These are phyloP conservation scores for Lepilemur ruficaudatus DNA, from an alignment of 2,797 vertebrate genomes.

Conservation along the genomic window DNA sequence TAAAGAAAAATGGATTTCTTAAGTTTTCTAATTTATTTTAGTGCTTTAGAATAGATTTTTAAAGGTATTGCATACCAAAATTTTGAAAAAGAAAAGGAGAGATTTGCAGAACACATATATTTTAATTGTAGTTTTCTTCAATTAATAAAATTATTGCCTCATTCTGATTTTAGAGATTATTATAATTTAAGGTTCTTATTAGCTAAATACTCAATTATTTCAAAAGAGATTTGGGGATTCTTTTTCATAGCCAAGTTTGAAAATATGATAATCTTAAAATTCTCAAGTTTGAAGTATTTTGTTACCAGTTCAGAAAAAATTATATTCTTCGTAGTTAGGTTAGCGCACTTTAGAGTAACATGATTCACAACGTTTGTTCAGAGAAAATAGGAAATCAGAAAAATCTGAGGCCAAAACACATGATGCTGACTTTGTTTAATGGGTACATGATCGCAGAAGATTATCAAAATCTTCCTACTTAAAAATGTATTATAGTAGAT, in stretches of 20 bases:
- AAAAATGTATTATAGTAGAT: neutral
- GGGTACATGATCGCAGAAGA: neutral
- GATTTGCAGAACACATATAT: neutral
- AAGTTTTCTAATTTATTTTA: neutral
- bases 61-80: neutral
- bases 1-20: neutral
- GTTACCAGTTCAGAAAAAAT: neutral
- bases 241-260: neutral
- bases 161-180: neutral
- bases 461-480: neutral
- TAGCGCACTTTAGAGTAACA: neutral
- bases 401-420: neutral
- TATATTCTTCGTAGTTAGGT: neutral
- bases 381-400: neutral
- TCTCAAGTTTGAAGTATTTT: neutral
- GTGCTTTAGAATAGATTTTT: neutral
- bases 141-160: neutral
- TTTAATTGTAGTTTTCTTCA: neutral
- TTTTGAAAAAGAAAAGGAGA: neutral
- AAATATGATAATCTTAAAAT: constrained; percentile 8
- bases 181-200: neutral
- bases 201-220: neutral
- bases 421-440: neutral
- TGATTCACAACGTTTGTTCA: neutral
- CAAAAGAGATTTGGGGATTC: neutral